Base-by-base conservation (phyloP, 2,888 invertebrate species). In the Melanostoma mellinum region DNA sequence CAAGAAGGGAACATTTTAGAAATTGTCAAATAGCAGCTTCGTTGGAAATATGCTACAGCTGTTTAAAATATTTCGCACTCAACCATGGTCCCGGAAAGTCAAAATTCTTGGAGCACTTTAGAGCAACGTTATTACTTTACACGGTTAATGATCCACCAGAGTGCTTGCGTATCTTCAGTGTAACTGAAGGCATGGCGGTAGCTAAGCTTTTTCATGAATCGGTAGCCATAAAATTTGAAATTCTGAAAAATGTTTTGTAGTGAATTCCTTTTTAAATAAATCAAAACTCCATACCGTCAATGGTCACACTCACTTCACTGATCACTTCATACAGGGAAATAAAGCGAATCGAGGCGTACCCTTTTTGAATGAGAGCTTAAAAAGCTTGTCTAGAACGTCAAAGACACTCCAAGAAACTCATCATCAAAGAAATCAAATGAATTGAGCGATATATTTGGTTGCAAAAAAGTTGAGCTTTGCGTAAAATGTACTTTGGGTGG, bases 121-220 rank as follows among this genome's bases (percentile, higher is more conserved):
- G 82, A 3, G 63, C 69, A 1, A 69, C 69, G 0, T 48, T 82
- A 6, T 1, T 82, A 1, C 33, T 78, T 20, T 82, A 82, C 8
- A 44, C 42, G 3, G 73, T 82, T 0, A 55, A 61, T 4, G 82
- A 82, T 69, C 69, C 69, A 4, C 73, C 82, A 3, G 82, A 78
- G 9, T 38, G 63, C 2, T 10, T 78, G 0, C 67, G 82, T 4
- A 32, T 82, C 48, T 82, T 82, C 6, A 78, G 68, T 58, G 55
- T 30, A n/a, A 6, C 42, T 3, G 38, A 78, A n/a, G 55, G 38
- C 4, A 58, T 82, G n/a, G 63, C 42, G 5, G 73, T 82, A 9
- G 82, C 78, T 0, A 82, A 78, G 32, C 42, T 78, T 0, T 82
- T 82, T 65, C 68, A 82, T 30, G 36, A 82, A 20, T 6, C 58